phyloP scores from a whole-genome alignment of 92 coral and sea anemone species.

The Anthopleura xanthogrammica region DNA sequence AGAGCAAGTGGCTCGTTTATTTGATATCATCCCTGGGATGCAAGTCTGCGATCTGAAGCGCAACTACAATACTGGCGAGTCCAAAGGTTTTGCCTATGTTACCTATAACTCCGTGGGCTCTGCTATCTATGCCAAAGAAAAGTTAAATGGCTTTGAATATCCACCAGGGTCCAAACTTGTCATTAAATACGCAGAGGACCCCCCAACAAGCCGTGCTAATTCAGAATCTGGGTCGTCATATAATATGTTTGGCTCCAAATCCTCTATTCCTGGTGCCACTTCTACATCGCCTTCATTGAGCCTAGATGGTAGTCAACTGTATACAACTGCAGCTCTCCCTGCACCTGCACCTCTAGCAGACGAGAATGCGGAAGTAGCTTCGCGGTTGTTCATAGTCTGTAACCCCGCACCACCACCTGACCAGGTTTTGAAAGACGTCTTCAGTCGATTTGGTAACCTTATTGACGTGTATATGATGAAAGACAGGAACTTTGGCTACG shows the following conservation, averaged over 20 bases:
- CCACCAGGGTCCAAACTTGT: slow-evolving; percentile 95
- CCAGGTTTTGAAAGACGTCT: slow-evolving; percentile 89
- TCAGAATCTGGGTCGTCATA: slow-evolving; percentile 48
- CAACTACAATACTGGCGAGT: slow-evolving; percentile 88
- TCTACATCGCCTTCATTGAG: slow-evolving; percentile 41
- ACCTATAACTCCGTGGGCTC: slow-evolving; percentile 98
- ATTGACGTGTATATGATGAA: slow-evolving; percentile 98
- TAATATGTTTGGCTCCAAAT: slow-evolving; percentile 59
- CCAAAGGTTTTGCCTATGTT: slow-evolving; percentile 96
- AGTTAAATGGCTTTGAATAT: slow-evolving; percentile 97
- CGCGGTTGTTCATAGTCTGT: slow-evolving; percentile 92
- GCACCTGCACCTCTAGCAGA: slow-evolving; percentile 93
- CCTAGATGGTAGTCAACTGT: slow-evolving; percentile 59
- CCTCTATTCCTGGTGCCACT: slow-evolving; percentile 53
- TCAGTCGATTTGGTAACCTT: slow-evolving; percentile 96
- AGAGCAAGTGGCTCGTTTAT: slow-evolving; percentile 87
- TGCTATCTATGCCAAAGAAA: slow-evolving; percentile 98
- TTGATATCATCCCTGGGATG: slow-evolving; percentile 99
- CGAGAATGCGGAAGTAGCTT: slow-evolving; percentile 78
- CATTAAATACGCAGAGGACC: slow-evolving; percentile 96
- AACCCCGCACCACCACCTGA: slow-evolving; percentile 99
- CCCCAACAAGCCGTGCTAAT: slow-evolving; percentile 60
- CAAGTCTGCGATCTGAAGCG: slow-evolving; percentile 95
- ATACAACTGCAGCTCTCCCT: slow-evolving; percentile 97
- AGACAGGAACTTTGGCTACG: slow-evolving; percentile 98